Evolutionary conservation across 1,140 invertebrate species (phyloP).

Genomic region (Apolygus lucorum): DNA sequence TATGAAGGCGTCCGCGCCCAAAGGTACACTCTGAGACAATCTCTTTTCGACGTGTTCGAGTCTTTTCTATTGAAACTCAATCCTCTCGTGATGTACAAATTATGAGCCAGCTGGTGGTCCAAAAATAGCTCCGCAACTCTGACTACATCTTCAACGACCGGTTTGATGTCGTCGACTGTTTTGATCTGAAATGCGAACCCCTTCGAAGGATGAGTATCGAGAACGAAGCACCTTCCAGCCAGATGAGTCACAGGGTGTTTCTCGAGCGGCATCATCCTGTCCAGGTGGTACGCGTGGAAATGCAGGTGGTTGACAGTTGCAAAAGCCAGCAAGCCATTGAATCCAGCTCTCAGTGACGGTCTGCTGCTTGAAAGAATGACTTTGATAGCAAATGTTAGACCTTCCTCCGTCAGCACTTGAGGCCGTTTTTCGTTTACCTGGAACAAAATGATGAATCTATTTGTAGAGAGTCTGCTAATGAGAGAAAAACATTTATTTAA

Average conservation of each 20-base stretch:
- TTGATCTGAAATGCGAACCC: slow-evolving; percentile 54
- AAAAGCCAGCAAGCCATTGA: slow-evolving; percentile 67
- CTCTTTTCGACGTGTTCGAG: slow-evolving; percentile 36
- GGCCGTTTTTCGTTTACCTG: no score
- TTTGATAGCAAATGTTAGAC: slow-evolving; percentile 43
- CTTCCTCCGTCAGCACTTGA: slow-evolving; percentile 47
- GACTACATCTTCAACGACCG: slow-evolving; percentile 40
- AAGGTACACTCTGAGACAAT: slow-evolving; percentile 49
- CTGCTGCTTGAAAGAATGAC: slow-evolving; percentile 44
- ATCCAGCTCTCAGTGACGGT: slow-evolving; percentile 53
- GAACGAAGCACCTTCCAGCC: slow-evolving; percentile 42
- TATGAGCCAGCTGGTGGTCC: slow-evolving; percentile 52
- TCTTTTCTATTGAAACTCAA: slow-evolving; percentile 23
- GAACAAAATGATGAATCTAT: no score
- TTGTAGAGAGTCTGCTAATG: no score
- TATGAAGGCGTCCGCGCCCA: slow-evolving; percentile 51
- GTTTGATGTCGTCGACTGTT: slow-evolving; percentile 37
- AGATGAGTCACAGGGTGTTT: slow-evolving; percentile 45
- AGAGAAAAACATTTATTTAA: no score
- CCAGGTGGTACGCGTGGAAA: slow-evolving; percentile 62
- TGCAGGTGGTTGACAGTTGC: slow-evolving; percentile 77
- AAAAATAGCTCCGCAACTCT: slow-evolving; percentile 47
- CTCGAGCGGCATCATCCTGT: slow-evolving; percentile 53
- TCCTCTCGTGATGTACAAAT: slow-evolving; percentile 53
- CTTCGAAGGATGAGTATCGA: slow-evolving; percentile 48